Evolutionary conservation across 2,797 vertebrate species (phyloP).

Genomic region (Distichodus sexfasciatus): DNA sequence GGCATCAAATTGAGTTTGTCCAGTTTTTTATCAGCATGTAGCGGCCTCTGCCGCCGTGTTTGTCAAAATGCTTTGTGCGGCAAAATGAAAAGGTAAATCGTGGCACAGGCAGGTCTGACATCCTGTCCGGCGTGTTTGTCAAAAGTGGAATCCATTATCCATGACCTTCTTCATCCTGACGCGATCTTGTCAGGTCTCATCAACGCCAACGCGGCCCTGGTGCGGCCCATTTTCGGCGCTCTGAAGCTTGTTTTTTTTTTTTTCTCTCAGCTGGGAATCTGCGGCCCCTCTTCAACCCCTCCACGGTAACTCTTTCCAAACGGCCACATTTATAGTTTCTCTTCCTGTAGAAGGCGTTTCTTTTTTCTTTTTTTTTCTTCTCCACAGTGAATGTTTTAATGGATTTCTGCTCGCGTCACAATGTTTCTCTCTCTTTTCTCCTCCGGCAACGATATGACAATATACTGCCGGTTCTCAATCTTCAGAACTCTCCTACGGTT

Average conservation of each 20-base stretch:
- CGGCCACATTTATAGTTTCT: neutral
- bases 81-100: conserved; percentile 39
- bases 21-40: too few relatives aligned
- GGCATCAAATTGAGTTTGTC: too few relatives aligned
- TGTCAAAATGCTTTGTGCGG: conserved; percentile 2
- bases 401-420: too few relatives aligned
- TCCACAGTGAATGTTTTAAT: too few relatives aligned
- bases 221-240: conserved; percentile 18
- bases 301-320: neutral
- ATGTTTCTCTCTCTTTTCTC: too few relatives aligned
- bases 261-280: conserved; percentile 2
- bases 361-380: neutral
- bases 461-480: too few relatives aligned
- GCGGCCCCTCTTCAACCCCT: neutral
- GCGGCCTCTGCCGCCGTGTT: neutral
- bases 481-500: too few relatives aligned
- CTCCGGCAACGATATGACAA: too few relatives aligned
- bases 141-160: conserved; percentile 61
- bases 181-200: conserved; percentile 55
- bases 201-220: conserved; percentile 54
- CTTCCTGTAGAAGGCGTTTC: neutral
- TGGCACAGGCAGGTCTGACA: conserved; percentile 25
- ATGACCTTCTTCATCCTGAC: conserved; percentile 60
- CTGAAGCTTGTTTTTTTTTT: too few relatives aligned
- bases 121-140: conserved; percentile 47